Conservation (phyloP, 2,797 vertebrate species). For the Alcedo atthis region DNA sequence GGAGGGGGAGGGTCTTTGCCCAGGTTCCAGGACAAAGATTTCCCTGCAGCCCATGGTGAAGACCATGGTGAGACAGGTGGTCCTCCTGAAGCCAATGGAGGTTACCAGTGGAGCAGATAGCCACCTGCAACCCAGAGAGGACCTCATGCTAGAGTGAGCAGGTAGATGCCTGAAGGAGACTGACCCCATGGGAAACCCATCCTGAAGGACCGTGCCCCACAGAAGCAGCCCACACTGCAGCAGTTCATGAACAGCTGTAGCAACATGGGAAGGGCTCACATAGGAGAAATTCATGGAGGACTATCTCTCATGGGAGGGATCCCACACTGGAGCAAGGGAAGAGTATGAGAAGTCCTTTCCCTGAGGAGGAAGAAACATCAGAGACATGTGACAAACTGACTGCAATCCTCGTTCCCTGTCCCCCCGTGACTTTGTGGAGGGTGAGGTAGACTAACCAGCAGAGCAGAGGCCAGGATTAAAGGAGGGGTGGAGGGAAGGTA, state of each 20-base stretch:
- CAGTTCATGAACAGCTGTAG: neutral
- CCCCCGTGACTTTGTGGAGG: neutral
- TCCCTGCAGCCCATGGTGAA: neutral
- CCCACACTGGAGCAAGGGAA: neutral
- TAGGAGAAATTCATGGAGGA: neutral
- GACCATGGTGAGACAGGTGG: neutral
- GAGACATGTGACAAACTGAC: neutral
- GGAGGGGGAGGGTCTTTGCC: neutral
- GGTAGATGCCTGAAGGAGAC: neutral
- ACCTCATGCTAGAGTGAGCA: no score
- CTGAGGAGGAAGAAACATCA: neutral
- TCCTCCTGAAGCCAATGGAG: neutral
- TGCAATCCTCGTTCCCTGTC: neutral
- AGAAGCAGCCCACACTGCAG: neutral
- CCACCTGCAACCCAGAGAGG: neutral
- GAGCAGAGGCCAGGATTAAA: neutral
- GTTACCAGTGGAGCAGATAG: neutral
- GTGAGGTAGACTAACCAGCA: neutral
- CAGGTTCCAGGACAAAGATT: neutral
- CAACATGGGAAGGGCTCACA: neutral
- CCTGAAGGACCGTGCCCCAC: neutral
- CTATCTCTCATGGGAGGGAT: neutral
- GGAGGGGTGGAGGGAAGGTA: neutral
- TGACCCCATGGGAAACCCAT: neutral
- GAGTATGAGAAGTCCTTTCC: neutral